phyloP scores from a whole-genome alignment of 2,113 vertebrate species.

The Chaenocephalus aceratus region DNA sequence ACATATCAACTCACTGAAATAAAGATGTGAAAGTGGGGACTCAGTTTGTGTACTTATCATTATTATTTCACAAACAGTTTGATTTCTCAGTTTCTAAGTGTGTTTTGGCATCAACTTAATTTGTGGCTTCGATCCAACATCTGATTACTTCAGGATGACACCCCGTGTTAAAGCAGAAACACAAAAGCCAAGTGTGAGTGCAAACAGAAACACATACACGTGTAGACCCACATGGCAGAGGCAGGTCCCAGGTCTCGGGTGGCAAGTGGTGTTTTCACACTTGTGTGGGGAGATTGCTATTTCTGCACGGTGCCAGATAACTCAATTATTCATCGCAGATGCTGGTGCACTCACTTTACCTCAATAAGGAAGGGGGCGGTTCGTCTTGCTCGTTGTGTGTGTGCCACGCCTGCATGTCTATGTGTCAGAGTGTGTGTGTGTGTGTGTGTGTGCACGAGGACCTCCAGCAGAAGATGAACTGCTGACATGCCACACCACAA shows the following conservation, averaged over 20 bases:
- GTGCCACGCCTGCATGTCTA: constrained; percentile 17
- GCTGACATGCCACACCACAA: constrained; percentile 66
- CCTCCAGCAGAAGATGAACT: constrained; percentile 66
- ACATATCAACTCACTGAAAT: not conserved
- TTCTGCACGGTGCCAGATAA: constrained; percentile 79
- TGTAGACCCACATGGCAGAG: constrained; percentile 57
- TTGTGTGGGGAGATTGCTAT: constrained; percentile 82
- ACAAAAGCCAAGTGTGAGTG: constrained; percentile 4
- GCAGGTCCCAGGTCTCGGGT: constrained; percentile 64
- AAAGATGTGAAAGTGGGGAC: not conserved
- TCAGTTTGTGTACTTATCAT: not conserved
- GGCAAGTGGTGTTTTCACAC: constrained; percentile 82
- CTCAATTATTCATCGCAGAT: constrained; percentile 84
- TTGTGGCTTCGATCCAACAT: constrained; percentile 4
- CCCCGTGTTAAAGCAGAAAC: not conserved
- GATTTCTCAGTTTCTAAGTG: not conserved
- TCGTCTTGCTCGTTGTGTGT: constrained; percentile 47
- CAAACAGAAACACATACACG: constrained; percentile 32
- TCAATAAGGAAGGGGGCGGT: constrained; percentile 59
- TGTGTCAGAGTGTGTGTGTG: constrained; percentile 10
- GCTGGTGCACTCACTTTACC: constrained; percentile 78
- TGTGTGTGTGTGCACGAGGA: constrained; percentile 35
- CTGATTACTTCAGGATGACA: not conserved
- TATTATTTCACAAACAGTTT: not conserved
- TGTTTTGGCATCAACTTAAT: not conserved